Conservation (phyloP, 2,113 vertebrate species). For the Trichechus manatus region DNA sequence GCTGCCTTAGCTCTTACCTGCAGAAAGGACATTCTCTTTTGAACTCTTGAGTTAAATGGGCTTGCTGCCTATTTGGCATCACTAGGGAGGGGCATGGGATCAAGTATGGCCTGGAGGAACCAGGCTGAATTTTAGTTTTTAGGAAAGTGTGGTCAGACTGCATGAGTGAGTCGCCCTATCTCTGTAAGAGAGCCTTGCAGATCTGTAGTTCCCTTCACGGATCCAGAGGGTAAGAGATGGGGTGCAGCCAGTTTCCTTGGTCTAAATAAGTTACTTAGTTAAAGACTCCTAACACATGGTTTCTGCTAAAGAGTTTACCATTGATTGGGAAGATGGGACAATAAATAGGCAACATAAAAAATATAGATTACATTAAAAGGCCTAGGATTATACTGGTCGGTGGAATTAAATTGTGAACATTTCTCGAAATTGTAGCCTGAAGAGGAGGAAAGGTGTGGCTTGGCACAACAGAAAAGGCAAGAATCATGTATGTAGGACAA, state of each 20-base stretch:
- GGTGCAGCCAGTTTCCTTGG: background rate
- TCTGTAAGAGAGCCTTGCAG: background rate
- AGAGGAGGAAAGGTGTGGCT: background rate
- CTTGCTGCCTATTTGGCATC: background rate
- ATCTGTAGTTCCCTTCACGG: background rate
- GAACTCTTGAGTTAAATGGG: background rate
- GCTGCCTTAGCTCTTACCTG: background rate
- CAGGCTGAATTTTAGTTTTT: background rate
- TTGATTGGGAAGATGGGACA: background rate
- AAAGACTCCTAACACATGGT: background rate
- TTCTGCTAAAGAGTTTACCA: background rate
- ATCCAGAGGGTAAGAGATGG: background rate
- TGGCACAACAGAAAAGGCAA: background rate
- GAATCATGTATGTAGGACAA: background rate
- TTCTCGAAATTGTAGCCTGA: background rate
- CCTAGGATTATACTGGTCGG: background rate
- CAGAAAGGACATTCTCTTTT: background rate
- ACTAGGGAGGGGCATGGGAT: background rate
- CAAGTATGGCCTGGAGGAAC: background rate
- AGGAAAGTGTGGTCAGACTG: background rate
- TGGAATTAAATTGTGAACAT: background rate
- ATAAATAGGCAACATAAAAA: background rate
- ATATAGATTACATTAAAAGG: background rate
- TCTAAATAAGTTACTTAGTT: background rate
- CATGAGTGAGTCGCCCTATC: background rate